phyloP scores from a whole-genome alignment of 2,888 invertebrate genomes.

The Amphiduros pacificus region DNA sequence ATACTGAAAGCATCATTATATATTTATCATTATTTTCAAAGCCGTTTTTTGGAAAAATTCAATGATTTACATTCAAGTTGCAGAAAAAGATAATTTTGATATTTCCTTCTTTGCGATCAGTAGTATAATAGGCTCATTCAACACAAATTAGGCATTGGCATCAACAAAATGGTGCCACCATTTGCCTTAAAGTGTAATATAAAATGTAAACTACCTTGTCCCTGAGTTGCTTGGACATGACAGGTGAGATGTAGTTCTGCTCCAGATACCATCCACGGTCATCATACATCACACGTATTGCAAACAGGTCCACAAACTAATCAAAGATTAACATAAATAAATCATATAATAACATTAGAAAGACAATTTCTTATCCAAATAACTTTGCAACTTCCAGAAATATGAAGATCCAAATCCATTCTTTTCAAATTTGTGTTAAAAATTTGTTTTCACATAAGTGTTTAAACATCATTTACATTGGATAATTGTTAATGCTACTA shows the following conservation, averaged over 20 bases:
- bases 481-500: too few relatives aligned
- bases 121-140: not conserved
- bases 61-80: not conserved
- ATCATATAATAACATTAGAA: too few relatives aligned
- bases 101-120: not conserved
- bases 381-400: not conserved
- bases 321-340: too few relatives aligned
- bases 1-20: conserved; percentile 14
- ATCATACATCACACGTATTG: conserved; percentile 18
- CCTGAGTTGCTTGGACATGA: conserved; percentile 19
- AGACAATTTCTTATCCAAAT: not conserved
- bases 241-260: conserved; percentile 18
- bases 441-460: too few relatives aligned
- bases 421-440: too few relatives aligned
- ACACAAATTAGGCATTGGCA: not conserved
- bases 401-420: too few relatives aligned
- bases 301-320: conserved; percentile 21
- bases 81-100: not conserved
- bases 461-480: too few relatives aligned
- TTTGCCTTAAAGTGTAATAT: not conserved
- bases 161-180: not conserved
- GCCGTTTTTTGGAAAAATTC: not conserved
- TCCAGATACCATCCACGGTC: conserved; percentile 25
- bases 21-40: not conserved
- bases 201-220: conserved; percentile 24